Base-by-base conservation (phyloP, 30 jellyfish, hydroid and myxozoan genomes). In the Aurelia coerulea region DNA sequence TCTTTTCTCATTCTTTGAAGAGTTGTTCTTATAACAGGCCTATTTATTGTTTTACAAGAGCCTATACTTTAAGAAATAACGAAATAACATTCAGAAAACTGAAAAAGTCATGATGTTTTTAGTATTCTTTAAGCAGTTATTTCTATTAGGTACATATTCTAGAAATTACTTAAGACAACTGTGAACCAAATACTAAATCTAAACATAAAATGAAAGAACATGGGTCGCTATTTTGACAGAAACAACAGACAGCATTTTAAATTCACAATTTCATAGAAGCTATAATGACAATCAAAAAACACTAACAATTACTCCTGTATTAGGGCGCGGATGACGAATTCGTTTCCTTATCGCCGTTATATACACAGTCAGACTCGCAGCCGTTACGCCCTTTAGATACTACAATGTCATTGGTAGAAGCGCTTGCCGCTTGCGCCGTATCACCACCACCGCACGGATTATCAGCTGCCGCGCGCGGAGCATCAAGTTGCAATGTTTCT, bases 371-470 rank as follows among this genome's bases (percentile, higher is more conserved):
- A 16, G 81, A 79, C 34, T 79, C 80, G 31, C 76, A 84, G 83
- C 93, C 93, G 60, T 73, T 74, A 33, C 87, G 85, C 31, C 85
- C 93, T 51, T 84, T 84, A 39, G 93, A 84, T 46, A 84, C 93
- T 41, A 84, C 87, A 54, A 84, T 73, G 69, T 68, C 80, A 31
- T 74, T 56, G 18, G 87, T 35, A 13, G 88, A 49, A 53, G 81
- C 69, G 74, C 82, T 74, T 33, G 87, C 93, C 49, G 93, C 93
- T 52, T 60, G 82, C 49, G 76, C 93, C 34, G 88, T 54, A 19
- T 39, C 42, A 32, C 69, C 66, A 19, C 60, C 83, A 33, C 74
- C 81, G 83, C 93, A 49, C 33, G 78, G 59, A 34, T 18, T 87
- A 63, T 42, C 83, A 11, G 49, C 86, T 29, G 9, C 62, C 39